Conservation (phyloP, 1,140 invertebrate species). For the Drosophila virilis region DNA sequence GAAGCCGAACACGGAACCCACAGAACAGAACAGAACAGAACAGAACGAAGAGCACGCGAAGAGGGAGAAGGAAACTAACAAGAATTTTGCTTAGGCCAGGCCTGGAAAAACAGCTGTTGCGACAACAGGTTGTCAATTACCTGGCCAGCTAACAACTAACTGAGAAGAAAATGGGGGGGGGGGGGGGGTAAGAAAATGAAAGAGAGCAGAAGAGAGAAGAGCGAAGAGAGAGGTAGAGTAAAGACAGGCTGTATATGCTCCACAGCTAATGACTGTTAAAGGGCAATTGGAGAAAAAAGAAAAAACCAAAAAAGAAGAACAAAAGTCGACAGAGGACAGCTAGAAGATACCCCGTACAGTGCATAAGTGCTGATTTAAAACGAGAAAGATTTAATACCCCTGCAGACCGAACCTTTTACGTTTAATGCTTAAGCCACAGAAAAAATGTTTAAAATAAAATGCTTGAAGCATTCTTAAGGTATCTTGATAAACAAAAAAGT, state of each 20-base stretch:
- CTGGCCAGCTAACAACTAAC: not conserved
- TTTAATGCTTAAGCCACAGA: too few relatives aligned
- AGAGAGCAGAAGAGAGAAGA: not conserved
- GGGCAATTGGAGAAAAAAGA: slow-evolving; percentile 48
- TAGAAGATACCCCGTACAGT: not conserved
- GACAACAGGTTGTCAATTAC: slow-evolving; percentile 36
- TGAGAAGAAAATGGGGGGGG: not conserved
- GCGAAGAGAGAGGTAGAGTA: not conserved
- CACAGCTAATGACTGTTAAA: slow-evolving; percentile 62
- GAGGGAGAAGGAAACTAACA: slow-evolving; percentile 18
- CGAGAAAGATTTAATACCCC: too few relatives aligned
- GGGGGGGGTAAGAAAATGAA: not conserved
- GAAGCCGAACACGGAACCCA: not conserved
- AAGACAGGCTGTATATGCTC: slow-evolving; percentile 29
- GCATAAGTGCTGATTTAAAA: too few relatives aligned
- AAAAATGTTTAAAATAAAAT: too few relatives aligned
- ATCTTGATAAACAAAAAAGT: too few relatives aligned
- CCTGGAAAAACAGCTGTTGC: slow-evolving; percentile 31
- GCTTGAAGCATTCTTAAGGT: too few relatives aligned
- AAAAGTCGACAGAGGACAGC: not conserved
- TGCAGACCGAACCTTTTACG: too few relatives aligned
- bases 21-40: slow-evolving; percentile 28
- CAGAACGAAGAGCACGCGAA: slow-evolving; percentile 23
- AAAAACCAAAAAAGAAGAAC: slow-evolving; percentile 25
- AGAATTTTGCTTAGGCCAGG: slow-evolving; percentile 37